A percentile compares a stretch with the other conserved stretches of the same genome.
Conservation (phyloP, 2,888 invertebrate genomes). For the Melieria picta region DNA sequence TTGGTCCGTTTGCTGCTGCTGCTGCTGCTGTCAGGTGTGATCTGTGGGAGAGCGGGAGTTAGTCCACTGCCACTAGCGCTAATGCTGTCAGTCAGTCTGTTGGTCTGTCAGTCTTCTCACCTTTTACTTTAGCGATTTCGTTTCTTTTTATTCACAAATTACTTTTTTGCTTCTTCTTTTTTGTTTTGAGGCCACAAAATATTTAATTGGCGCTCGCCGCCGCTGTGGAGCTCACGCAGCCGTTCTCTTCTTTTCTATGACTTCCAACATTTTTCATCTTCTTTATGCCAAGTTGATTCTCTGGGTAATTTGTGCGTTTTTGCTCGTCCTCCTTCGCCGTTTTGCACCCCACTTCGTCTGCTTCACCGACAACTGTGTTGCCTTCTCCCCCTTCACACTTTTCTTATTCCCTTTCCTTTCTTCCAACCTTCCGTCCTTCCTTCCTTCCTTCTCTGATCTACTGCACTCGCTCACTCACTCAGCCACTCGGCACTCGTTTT, state of each 20-base stretch:
- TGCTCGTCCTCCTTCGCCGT: constrained; percentile 20
- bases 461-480: constrained; percentile 7
- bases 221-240: constrained; percentile 59
- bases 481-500: constrained; percentile 2
- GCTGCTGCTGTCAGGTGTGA: not conserved
- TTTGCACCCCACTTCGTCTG: not conserved
- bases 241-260: constrained; percentile 63
- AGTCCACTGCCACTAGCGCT: not conserved
- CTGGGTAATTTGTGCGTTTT: constrained; percentile 44
- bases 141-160: constrained; percentile 40
- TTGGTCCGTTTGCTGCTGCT: constrained; percentile 18
- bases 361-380: not conserved
- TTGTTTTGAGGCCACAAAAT: constrained; percentile 41
- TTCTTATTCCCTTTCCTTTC: not conserved
- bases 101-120: constrained; percentile 4
- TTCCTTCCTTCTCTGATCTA: constrained; percentile 4
- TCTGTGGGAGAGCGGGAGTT: not conserved
- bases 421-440: not conserved
- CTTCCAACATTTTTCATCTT: constrained; percentile 62
- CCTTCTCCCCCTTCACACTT: not conserved
- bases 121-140: constrained; percentile 2
- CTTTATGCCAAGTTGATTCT: constrained; percentile 38
- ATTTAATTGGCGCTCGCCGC: constrained; percentile 55
- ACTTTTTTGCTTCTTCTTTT: constrained; percentile 34
- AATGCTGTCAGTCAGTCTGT: not conserved